These are phyloP conservation scores for Ibycter americanus DNA, from an alignment of 2,797 vertebrate species.

Conservation along the genomic window DNA sequence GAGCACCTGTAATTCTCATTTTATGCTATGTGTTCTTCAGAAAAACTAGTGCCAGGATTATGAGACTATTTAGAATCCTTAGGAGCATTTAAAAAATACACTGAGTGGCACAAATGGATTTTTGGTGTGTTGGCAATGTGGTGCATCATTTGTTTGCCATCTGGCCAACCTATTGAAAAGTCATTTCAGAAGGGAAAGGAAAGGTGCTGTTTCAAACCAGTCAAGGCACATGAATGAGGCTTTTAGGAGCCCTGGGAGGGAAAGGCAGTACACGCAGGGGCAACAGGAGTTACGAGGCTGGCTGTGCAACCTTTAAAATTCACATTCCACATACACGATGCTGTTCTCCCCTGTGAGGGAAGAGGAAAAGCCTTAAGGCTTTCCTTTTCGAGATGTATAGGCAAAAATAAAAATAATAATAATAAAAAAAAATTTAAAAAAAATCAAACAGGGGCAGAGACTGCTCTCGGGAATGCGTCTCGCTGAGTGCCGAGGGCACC, in stretches of 20 bases:
- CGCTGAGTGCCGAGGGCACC: not conserved
- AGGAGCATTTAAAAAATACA: not conserved
- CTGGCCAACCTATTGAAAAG: not conserved
- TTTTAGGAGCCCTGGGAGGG: not conserved
- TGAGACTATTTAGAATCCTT: not conserved
- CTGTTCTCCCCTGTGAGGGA: not conserved
- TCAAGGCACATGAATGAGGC: not conserved
- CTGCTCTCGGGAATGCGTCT: not conserved
- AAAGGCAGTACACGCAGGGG: not conserved
- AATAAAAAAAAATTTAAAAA: too few species aligned
- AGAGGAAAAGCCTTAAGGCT: not conserved
- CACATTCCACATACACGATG: not conserved
- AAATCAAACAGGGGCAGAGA: not conserved
- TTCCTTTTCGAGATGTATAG: not conserved
- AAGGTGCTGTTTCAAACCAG: not conserved
- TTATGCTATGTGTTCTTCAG: not conserved
- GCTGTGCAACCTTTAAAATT: not conserved
- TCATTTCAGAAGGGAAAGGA: not conserved
- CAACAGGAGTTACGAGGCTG: not conserved
- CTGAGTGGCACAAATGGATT: not conserved
- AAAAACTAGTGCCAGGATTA: not conserved
- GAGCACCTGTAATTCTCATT: not conserved
- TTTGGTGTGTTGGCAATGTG: accelerated
- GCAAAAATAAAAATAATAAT: too few species aligned
- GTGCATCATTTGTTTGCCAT: not conserved